Evolutionary conservation across 2,113 vertebrate species (phyloP).

Genomic region (Sigmodon hispidus): DNA sequence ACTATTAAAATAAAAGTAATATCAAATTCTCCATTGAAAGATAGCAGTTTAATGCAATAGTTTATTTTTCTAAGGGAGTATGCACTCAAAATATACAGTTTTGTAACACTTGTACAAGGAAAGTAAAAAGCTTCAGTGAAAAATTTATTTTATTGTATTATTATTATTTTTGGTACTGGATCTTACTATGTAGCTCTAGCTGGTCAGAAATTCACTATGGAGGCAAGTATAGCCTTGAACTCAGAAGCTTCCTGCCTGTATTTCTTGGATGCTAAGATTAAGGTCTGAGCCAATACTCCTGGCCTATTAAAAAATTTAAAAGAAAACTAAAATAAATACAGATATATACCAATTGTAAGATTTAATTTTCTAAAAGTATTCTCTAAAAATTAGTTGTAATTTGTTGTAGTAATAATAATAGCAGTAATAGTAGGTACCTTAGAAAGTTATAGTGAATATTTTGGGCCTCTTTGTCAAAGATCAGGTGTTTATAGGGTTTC

Average conservation of each 20-base stretch:
- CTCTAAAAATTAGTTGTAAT: neutral
- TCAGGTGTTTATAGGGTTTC: too few relatives aligned
- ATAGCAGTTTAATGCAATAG: neutral
- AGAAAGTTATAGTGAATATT: too few relatives aligned
- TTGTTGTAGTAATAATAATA: neutral
- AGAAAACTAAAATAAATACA: neutral
- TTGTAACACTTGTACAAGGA: neutral
- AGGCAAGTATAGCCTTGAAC: neutral
- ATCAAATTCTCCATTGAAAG: neutral
- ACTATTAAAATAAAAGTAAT: neutral
- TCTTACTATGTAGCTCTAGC: too few relatives aligned
- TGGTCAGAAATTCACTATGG: neutral
- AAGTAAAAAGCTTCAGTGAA: neutral
- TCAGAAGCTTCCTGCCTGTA: neutral
- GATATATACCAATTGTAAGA: neutral
- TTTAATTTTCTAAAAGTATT: neutral
- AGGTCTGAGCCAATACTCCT: neutral
- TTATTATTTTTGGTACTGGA: neutral
- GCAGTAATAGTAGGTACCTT: neutral
- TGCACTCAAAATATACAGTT: neutral
- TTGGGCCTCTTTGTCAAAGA: too few relatives aligned
- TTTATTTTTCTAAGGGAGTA: neutral
- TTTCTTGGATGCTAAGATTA: neutral
- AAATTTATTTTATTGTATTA: neutral
- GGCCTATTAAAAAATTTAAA: neutral